These are phyloP conservation scores for Sebastes kiyomatsui DNA, from an alignment of 2,797 vertebrate species.

Conservation along the genomic window DNA sequence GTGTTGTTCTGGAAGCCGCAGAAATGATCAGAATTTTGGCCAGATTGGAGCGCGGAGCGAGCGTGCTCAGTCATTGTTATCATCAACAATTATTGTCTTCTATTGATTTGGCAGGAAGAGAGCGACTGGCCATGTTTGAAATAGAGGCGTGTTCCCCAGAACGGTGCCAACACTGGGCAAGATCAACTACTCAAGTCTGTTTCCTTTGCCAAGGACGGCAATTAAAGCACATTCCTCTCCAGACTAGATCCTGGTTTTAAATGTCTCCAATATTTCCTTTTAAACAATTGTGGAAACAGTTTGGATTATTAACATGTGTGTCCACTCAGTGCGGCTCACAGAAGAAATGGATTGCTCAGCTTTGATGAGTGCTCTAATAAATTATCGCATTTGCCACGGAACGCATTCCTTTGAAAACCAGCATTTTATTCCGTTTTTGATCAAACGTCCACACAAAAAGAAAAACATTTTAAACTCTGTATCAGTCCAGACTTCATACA, in stretches of 20 bases:
- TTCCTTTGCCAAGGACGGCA: conserved; percentile 76
- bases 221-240: conserved; percentile 81
- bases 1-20: conserved; percentile 72
- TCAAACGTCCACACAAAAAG: conserved; percentile 20
- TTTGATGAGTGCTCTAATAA: conserved; percentile 79
- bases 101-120: conserved; percentile 73
- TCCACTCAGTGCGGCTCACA: conserved; percentile 64
- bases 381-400: conserved; percentile 78
- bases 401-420: conserved; percentile 65
- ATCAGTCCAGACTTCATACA: not conserved
- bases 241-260: conserved; percentile 76
- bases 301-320: conserved; percentile 86
- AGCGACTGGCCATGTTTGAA: conserved; percentile 64
- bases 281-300: conserved; percentile 83
- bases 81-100: conserved; percentile 76
- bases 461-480: not conserved
- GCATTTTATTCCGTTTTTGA: conserved; percentile 61
- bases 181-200: conserved; percentile 75
- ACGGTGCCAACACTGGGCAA: conserved; percentile 71
- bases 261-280: conserved; percentile 84
- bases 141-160: conserved; percentile 57
- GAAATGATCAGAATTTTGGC: conserved; percentile 75
- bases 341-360: conserved; percentile 73
- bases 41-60: conserved; percentile 39
- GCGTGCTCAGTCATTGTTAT: conserved; percentile 73